These are phyloP conservation scores for Scaptomyza caliginosa DNA, from an alignment of 2,888 invertebrate species.

Conservation along the genomic window DNA sequence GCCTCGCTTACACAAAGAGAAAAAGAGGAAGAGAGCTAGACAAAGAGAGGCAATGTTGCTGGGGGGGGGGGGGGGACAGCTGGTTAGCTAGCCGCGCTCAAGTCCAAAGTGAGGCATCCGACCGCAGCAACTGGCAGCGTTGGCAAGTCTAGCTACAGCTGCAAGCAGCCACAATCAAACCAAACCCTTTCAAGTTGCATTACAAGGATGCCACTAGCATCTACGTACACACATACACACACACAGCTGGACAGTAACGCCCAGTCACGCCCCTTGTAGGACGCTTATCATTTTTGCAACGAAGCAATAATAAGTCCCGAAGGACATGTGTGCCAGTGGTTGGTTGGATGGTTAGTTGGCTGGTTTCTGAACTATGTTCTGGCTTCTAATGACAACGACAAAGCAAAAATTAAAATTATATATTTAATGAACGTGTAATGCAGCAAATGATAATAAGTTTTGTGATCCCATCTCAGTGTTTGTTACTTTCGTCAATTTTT, in stretches of 20 bases:
- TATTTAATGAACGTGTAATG: conserved; percentile 35
- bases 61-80: neutral
- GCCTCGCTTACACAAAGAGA: conserved; percentile 5
- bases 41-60: neutral
- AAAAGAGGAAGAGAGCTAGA: neutral
- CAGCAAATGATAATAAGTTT: conserved; percentile 5
- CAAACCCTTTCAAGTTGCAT: conserved; percentile 44
- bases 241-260: neutral
- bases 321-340: conserved; percentile 38
- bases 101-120: conserved; percentile 33
- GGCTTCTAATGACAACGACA: neutral
- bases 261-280: conserved; percentile 3
- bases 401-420: conserved; percentile 27
- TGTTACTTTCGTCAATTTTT: neutral
- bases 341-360: conserved; percentile 18
- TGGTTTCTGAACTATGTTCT: neutral
- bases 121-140: conserved; percentile 31
- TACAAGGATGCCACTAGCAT: conserved; percentile 6
- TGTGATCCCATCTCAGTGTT: neutral
- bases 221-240: neutral
- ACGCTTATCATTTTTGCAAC: conserved; percentile 44
- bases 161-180: conserved; percentile 20
- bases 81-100: conserved; percentile 22
- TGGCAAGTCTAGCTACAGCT: conserved; percentile 6
- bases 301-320: conserved; percentile 48